Conservation (phyloP, 2,797 vertebrate species). For the Sebastes reedi region DNA sequence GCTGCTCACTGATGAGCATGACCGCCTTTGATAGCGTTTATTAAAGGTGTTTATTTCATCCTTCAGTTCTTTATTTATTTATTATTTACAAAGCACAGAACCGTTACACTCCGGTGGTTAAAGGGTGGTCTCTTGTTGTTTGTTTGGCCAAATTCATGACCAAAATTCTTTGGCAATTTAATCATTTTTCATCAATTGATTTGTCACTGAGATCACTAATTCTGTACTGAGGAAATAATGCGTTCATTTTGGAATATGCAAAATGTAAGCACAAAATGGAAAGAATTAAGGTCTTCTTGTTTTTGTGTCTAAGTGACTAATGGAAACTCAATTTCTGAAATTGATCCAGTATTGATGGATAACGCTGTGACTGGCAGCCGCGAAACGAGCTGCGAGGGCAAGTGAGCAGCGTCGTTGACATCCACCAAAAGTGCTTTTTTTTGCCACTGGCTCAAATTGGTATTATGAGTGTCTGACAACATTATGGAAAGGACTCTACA, state of each 20-base stretch:
- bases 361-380: too few relatives aligned
- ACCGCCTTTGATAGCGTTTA: background rate
- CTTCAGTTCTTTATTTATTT: background rate
- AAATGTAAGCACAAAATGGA: background rate
- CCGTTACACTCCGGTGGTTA: background rate
- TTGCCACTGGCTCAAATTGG: too few relatives aligned
- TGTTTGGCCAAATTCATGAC: background rate
- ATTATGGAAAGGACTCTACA: too few relatives aligned
- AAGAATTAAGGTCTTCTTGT: too few relatives aligned
- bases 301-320: too few relatives aligned
- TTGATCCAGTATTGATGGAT: too few relatives aligned
- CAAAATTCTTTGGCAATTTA: background rate
- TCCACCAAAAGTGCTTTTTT: too few relatives aligned
- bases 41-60: slow-evolving; percentile 21
- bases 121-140: background rate
- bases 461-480: too few relatives aligned
- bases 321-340: too few relatives aligned
- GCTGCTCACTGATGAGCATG: slow-evolving; percentile 9
- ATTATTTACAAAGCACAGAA: background rate
- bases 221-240: background rate
- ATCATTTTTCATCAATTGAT: background rate
- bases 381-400: too few relatives aligned
- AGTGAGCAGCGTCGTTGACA: too few relatives aligned
- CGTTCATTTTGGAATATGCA: background rate
- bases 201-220: background rate